Percentiles rank a stretch among this genome's conserved stretches.
Conservation (phyloP, 2,113 vertebrate genomes). For the Leptodactylus fuscus region DNA sequence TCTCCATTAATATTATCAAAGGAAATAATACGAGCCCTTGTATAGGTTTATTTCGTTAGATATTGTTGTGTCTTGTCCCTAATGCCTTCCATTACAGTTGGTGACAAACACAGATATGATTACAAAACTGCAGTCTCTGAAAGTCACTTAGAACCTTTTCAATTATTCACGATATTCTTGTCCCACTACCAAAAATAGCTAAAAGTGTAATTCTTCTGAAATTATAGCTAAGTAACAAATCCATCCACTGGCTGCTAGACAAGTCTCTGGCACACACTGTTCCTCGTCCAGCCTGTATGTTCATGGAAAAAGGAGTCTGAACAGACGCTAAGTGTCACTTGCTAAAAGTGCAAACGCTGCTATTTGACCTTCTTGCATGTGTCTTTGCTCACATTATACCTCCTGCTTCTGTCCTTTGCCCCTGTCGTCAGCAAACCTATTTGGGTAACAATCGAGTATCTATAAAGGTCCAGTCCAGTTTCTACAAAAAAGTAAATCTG, state of each 20-base stretch:
- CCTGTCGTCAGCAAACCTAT: not conserved
- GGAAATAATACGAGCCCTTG: not conserved
- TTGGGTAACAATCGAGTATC: not conserved
- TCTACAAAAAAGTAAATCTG: not conserved
- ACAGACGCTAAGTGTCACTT: not conserved
- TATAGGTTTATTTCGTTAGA: not conserved
- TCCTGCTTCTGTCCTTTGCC: not conserved
- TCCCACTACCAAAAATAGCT: slow-evolving; percentile 46
- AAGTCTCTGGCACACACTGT: slow-evolving; percentile 8
- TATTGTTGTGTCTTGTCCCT: slow-evolving; percentile 23
- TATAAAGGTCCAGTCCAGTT: not conserved
- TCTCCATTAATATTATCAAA: not conserved
- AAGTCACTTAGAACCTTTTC: slow-evolving; percentile 49
- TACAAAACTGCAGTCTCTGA: slow-evolving; percentile 42
- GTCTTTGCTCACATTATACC: not conserved
- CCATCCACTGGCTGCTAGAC: slow-evolving; percentile 39
- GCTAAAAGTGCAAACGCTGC: not conserved
- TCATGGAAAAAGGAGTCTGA: slow-evolving; percentile 12
- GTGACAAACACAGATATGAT: slow-evolving; percentile 52
- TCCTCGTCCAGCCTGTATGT: not conserved
- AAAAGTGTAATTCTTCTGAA: slow-evolving; percentile 51
- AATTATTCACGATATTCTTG: slow-evolving; percentile 54
- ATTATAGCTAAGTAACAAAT: slow-evolving; percentile 45
- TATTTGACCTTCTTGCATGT: not conserved
- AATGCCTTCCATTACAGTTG: slow-evolving; percentile 27